Evolutionary conservation across 2,797 vertebrate species (phyloP), one percentile per base, ranked within the genome.

Genomic region (Tympanoctomys barrerae): DNA sequence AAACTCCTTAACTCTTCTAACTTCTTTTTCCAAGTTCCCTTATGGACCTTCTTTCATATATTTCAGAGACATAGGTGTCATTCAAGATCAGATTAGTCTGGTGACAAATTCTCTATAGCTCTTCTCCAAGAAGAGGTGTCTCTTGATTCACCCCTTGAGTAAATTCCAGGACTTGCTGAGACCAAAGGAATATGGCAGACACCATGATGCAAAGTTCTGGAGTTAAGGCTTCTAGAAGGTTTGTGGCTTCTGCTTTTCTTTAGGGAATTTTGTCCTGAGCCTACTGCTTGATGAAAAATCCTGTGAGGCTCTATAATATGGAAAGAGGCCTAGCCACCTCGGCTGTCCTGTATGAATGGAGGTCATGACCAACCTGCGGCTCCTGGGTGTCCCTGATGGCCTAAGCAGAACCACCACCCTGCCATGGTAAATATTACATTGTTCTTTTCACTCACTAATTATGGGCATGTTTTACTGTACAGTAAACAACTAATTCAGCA

Each of bases 391-490:
- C 16, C n/a, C 36, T 57, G 46, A 6, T 26, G 2, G 80, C 87
- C 71, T 11, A 24, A 59, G 54, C 42, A 61, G 52, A 70, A 73
- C 6, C 85, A 46, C 0, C 10, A 64, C 3, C 12, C 9, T 59
- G 59, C 42, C 83, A n/a, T 13, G 46, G 68, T 13, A 88, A 88
- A 73, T 64, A 91, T 73, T 26, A 71, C 59, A 89, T 62, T 84
- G 31, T 68, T 79, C 7, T 49, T 94, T 89, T 75, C n/a, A 89
- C 26, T 31, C 49, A 88, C 39, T 92, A 61, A 61, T 83, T 91
- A 59, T 57, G 33, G 68, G 12, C 28, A 86, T 28, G 7, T n/a
- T 87, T 80, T 68, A 79, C 85, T 79, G 89, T 62, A 59, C n/a
- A 92, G 9, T 75, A 54, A 83, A 10, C 83, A 86, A 95, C 24